A percentile compares a stretch with the other conserved stretches of the same genome.
phyloP scores from a whole-genome alignment of 2,113 vertebrate species.

The Anas platyrhynchos region DNA sequence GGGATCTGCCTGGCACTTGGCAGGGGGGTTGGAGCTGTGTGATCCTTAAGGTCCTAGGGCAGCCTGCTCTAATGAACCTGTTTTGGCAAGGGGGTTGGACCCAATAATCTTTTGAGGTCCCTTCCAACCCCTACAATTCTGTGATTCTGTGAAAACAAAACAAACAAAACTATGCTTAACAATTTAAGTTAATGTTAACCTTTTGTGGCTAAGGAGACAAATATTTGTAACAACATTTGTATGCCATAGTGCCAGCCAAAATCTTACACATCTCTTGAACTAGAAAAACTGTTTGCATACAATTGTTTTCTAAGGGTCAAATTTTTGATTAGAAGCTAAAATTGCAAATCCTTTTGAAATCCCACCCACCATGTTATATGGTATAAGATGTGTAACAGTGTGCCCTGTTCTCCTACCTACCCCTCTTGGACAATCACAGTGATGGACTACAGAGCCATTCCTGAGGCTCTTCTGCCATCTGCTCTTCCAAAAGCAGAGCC shows the following conservation, averaged over 20 bases:
- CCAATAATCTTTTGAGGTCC: too few relatives aligned
- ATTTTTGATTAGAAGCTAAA: neutral
- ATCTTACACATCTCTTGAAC: neutral
- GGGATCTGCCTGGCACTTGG: too few relatives aligned
- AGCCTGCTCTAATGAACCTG: too few relatives aligned
- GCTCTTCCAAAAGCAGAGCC: neutral
- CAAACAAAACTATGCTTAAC: neutral
- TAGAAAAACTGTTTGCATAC: neutral
- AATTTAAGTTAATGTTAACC: neutral
- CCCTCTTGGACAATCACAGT: neutral
- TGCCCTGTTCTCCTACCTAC: neutral
- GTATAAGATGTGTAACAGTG: fast-evolving
- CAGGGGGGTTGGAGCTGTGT: too few relatives aligned
- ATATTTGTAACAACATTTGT: neutral
- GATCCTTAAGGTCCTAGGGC: too few relatives aligned
- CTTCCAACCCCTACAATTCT: too few relatives aligned
- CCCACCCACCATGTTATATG: neutral
- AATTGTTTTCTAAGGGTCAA: neutral
- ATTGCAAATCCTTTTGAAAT: neutral
- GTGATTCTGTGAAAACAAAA: neutral
- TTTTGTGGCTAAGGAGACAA: neutral
- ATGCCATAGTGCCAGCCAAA: neutral
- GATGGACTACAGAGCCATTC: neutral
- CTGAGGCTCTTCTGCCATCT: neutral
- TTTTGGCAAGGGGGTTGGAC: too few relatives aligned